These are phyloP conservation scores for Acronicta leporina DNA, from an alignment of 2,888 invertebrate species.

Conservation along the genomic window DNA sequence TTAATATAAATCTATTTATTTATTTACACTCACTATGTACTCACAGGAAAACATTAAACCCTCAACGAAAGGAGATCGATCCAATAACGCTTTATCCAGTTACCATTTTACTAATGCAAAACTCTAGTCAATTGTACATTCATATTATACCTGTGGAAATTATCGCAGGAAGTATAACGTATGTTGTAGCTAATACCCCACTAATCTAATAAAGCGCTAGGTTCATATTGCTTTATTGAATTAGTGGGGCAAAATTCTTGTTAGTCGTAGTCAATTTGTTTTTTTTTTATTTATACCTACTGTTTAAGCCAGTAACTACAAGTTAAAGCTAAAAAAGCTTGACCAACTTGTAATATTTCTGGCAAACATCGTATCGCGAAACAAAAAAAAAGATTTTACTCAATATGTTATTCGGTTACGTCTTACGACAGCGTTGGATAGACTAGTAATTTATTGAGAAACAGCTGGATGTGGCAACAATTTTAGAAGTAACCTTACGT, in stretches of 20 bases:
- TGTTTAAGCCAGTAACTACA: too few species aligned
- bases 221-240: conserved; percentile 46
- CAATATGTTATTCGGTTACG: too few species aligned
- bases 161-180: conserved; percentile 15
- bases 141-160: conserved; percentile 18
- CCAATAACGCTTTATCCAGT: too few species aligned
- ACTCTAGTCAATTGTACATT: conserved; percentile 2
- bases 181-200: conserved; percentile 33
- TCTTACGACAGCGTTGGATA: too few species aligned
- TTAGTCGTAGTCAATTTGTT: conserved; percentile 25
- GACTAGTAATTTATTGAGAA: too few species aligned
- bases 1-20: neutral
- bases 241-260: conserved; percentile 42
- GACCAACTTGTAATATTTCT: too few species aligned
- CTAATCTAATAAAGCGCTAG: conserved; percentile 52
- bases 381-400: too few species aligned
- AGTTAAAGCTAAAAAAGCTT: neutral
- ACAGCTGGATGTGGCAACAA: too few species aligned
- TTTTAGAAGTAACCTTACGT: too few species aligned
- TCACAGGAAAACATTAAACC: neutral
- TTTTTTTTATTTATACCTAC: neutral
- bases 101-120: neutral
- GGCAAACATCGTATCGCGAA: too few species aligned
- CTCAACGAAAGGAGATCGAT: neutral
- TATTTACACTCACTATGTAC: conserved; percentile 11